phyloP scores from a whole-genome alignment of 2,113 vertebrate genomes.

The Pogona vitticeps region DNA sequence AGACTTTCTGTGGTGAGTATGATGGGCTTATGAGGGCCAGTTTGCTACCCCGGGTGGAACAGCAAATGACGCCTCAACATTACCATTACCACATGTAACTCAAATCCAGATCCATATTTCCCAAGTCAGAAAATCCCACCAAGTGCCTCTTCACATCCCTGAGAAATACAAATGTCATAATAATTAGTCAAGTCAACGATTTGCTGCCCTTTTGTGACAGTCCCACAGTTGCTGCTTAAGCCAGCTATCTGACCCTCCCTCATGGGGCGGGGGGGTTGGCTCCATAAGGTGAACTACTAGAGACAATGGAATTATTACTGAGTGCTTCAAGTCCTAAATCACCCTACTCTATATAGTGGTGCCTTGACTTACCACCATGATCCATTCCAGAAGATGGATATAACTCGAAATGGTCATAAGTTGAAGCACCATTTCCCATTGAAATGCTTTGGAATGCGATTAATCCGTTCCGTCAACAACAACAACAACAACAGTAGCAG shows the following conservation, averaged over 20 bases:
- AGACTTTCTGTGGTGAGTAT: slow-evolving; percentile 51
- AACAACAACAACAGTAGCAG: too few relatives aligned
- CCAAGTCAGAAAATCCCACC: neutral
- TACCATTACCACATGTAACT: neutral
- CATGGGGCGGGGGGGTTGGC: neutral
- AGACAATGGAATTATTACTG: neutral
- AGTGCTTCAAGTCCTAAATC: neutral
- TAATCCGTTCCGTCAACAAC: too few relatives aligned
- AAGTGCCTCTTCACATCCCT: too few relatives aligned
- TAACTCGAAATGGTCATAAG: too few relatives aligned
- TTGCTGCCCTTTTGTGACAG: neutral
- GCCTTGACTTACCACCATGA: too few relatives aligned
- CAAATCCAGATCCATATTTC: neutral
- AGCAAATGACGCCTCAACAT: neutral
- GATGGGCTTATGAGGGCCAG: neutral
- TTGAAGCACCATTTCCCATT: too few relatives aligned
- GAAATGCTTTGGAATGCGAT: too few relatives aligned
- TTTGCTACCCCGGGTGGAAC: neutral
- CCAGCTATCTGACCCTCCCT: neutral
- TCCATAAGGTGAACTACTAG: neutral
- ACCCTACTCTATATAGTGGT: too few relatives aligned
- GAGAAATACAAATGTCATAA: neutral
- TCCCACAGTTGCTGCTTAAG: neutral
- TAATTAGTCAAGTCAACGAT: neutral
- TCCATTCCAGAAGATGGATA: too few relatives aligned